Evolutionary conservation across 2,113 vertebrate species (phyloP).

Genomic region (Cynoglossus semilaevis): DNA sequence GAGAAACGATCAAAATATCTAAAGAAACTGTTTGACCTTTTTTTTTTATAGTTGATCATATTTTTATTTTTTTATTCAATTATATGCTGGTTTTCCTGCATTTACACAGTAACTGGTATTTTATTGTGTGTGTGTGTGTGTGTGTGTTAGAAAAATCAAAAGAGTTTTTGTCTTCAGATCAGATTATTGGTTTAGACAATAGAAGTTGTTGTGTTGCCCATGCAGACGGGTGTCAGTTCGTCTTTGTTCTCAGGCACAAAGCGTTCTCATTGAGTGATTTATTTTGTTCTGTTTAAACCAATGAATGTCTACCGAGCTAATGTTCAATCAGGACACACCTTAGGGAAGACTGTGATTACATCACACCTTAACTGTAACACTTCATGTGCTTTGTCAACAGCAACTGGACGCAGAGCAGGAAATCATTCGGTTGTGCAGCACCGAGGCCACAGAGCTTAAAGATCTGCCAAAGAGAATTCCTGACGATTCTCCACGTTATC

Average conservation of each 20-base stretch:
- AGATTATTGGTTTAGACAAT: slow-evolving; percentile 50
- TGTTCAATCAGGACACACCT: slow-evolving; percentile 5
- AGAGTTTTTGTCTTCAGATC: slow-evolving; percentile 48
- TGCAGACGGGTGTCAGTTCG: slow-evolving; percentile 18
- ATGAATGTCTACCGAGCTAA: background rate
- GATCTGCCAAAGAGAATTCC: slow-evolving; percentile 93
- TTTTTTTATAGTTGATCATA: background rate
- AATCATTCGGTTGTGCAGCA: slow-evolving; percentile 86
- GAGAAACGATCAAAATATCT: slow-evolving; percentile 39
- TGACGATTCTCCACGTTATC: slow-evolving; percentile 91
- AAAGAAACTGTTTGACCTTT: background rate
- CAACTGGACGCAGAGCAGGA: slow-evolving; percentile 90
- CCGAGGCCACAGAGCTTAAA: slow-evolving; percentile 86
- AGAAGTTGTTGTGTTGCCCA: slow-evolving; percentile 32
- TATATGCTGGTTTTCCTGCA: no score
- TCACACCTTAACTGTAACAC: background rate
- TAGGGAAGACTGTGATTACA: background rate
- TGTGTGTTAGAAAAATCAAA: slow-evolving; percentile 53
- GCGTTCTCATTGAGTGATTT: background rate
- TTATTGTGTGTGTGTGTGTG: no score
- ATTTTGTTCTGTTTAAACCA: background rate
- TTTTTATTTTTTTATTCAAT: slow-evolving; percentile 15
- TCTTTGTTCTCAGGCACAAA: slow-evolving; percentile 24
- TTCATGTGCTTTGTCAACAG: slow-evolving; percentile 69
- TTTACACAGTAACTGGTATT: no score